Base-by-base conservation (phyloP, 2,888 invertebrate species). In the Chesias legatella region DNA sequence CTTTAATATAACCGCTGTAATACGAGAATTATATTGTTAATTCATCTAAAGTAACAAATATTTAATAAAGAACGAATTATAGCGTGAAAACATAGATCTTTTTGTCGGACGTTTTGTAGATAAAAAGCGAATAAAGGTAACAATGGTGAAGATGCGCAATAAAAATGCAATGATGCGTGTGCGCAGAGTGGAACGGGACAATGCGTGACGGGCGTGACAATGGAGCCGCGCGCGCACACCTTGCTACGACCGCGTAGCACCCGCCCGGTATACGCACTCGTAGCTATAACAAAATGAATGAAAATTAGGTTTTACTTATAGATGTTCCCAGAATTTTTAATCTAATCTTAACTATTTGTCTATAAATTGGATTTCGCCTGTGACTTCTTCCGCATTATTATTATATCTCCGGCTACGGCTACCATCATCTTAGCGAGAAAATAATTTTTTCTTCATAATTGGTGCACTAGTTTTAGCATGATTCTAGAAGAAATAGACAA, bases 91-190 rank as follows among this genome's bases (percentile, higher is more conserved):
- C 81, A 85, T 88, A 84, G 74, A 82, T 86, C 79, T 74, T 74
- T 58, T 59, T 52, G 61, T 54, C 60, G 66, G 77, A 74, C 73
- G 60, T 72, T 69, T 73, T 69, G 67, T 71, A 63, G 63, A 68
- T 76, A 81, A 84, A 85, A 81, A 81, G 69, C 71, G 63, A 72
- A 79, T 75, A 82, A 75, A 76, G 73, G 65, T 74, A 80, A 84
- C 81, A 85, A 84, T 73, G 74, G 75, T 81, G 80, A 85, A 83
- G 86, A 84, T 81, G 82, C 73, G 83, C 77, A 82, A 86, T 85
- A 80, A 85, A 84, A 82, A 81, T 71, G 81, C 73, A 82, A 82
- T 86, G 83, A 81, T 68, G 79, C 61, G 67, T 67, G 72, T 64
- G 68, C 67, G 66, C 73, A 65, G 63, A 62, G 65, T 66, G 69